These are phyloP conservation scores for Ceratina calcarata DNA, from an alignment of 1,140 invertebrate genomes.

Conservation along the genomic window DNA sequence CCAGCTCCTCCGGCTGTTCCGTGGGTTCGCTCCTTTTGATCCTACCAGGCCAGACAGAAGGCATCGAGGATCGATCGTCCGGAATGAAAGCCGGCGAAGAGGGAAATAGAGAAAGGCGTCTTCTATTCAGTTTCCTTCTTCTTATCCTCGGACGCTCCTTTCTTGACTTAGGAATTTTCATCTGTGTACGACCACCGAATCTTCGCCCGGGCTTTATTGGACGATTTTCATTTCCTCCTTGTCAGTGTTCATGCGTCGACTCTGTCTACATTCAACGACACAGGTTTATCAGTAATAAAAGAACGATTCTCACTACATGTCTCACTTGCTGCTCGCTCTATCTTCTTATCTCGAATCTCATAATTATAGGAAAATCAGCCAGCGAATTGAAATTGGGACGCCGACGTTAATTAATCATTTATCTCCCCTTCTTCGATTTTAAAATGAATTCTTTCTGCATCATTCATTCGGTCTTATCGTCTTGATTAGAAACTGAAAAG, in stretches of 20 bases:
- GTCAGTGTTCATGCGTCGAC: background rate
- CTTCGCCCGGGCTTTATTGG: conserved; percentile 36
- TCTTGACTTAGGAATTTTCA: conserved; percentile 41
- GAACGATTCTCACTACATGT: no score
- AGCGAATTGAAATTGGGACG: no score
- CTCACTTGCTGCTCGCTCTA: no score
- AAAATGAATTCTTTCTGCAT: no score
- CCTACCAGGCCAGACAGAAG: background rate
- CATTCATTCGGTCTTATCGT: no score
- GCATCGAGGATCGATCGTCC: conserved; percentile 31
- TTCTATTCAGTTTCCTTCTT: background rate
- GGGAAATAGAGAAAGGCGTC: conserved; percentile 8
- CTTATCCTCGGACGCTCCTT: conserved; percentile 2
- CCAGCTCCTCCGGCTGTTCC: background rate
- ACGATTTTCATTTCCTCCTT: conserved; percentile 22
- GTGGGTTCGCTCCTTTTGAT: conserved; percentile 23
- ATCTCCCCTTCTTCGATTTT: no score
- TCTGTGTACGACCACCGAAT: conserved; percentile 33
- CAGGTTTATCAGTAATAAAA: no score
- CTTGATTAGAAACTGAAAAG: no score
- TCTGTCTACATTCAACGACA: no score
- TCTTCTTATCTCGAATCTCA: no score
- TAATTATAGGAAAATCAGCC: no score
- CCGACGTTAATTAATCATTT: no score
- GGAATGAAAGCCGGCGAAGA: conserved; percentile 35